Conservation (phyloP, 2,113 vertebrate species). For the Prionailurus bengalensis region DNA sequence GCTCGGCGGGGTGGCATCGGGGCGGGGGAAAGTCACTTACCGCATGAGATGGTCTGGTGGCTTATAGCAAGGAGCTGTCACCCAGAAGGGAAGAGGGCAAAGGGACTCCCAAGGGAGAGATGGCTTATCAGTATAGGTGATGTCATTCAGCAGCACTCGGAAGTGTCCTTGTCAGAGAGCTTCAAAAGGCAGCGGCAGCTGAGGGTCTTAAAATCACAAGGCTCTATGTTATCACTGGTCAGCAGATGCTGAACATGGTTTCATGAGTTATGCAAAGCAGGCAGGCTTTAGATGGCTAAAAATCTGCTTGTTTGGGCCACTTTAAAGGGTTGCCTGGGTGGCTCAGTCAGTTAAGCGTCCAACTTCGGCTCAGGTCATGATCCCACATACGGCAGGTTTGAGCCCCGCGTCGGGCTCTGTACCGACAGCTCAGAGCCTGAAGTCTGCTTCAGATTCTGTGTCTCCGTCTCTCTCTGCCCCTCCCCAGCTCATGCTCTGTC, state of each 20-base stretch:
- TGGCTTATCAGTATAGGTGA: not conserved
- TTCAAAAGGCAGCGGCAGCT: not conserved
- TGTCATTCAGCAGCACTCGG: rapidly evolving
- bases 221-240: not conserved
- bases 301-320: not conserved
- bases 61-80: not conserved
- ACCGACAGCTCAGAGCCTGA: too few species aligned
- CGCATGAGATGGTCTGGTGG: not conserved
- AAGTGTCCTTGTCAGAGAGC: not conserved
- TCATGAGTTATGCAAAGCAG: not conserved
- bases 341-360: too few species aligned
- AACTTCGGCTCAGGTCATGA: too few species aligned
- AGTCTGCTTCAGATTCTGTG: too few species aligned
- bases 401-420: too few species aligned
- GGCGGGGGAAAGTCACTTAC: not conserved
- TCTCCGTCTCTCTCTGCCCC: too few species aligned
- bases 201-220: not conserved
- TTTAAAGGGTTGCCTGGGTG: not conserved
- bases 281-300: not conserved
- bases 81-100: not conserved
- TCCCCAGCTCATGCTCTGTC: too few species aligned
- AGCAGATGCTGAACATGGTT: not conserved
- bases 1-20: not conserved
- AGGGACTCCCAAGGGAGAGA: not conserved
- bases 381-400: too few species aligned